phyloP scores from a whole-genome alignment of 1,140 invertebrate species.

The Drosophila pruinosa region DNA sequence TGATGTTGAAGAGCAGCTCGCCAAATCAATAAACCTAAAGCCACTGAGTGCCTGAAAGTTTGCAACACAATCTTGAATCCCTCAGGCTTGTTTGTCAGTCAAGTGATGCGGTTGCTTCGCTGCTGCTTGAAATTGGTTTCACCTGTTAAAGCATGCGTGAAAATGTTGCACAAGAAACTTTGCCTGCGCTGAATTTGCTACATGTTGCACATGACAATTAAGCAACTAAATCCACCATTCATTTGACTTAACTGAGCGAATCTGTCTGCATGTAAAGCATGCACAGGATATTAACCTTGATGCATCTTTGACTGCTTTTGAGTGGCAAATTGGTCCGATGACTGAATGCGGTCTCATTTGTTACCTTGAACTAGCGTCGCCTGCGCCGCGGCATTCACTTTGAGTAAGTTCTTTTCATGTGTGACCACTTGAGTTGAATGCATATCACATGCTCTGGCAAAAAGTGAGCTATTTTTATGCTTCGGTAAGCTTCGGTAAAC shows the following conservation, averaged over 20 bases:
- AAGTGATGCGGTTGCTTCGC: slow-evolving; percentile 10
- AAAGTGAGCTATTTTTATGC: slow-evolving; percentile 30
- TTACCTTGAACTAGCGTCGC: background rate
- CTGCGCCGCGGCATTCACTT: slow-evolving; percentile 3
- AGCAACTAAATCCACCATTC: background rate
- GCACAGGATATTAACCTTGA: background rate
- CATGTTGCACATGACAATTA: slow-evolving; percentile 29
- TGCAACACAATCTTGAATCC: slow-evolving; percentile 20
- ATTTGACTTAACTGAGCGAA: background rate
- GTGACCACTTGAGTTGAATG: slow-evolving; percentile 13
- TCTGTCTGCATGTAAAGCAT: background rate
- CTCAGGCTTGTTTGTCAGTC: background rate
- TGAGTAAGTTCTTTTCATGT: background rate
- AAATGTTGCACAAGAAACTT: slow-evolving; percentile 37
- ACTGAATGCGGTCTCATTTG: background rate
- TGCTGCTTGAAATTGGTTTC: slow-evolving; percentile 60
- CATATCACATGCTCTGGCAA: slow-evolving; percentile 1
- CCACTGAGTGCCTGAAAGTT: slow-evolving; percentile 22
- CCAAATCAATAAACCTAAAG: slow-evolving; percentile 26
- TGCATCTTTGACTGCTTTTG: background rate
- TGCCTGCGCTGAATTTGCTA: slow-evolving; percentile 23
- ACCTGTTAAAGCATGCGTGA: slow-evolving; percentile 63
- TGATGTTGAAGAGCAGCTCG: background rate
- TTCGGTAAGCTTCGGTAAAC: slow-evolving; percentile 21
- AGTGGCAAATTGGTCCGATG: background rate